These are phyloP conservation scores for Muraenolepis orangiensis DNA, from an alignment of 2,797 vertebrate species.

Conservation along the genomic window DNA sequence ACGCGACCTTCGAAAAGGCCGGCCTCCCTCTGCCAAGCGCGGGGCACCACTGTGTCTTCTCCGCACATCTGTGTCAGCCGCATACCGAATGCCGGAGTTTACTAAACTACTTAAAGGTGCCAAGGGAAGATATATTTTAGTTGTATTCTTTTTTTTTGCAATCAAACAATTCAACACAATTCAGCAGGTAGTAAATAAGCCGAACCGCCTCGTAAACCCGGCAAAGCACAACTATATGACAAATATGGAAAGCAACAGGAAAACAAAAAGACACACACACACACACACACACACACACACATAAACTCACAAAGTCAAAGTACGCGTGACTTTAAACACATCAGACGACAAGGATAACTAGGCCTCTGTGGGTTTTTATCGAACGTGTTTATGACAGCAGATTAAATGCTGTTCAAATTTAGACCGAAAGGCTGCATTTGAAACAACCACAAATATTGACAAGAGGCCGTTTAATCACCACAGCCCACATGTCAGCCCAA, in stretches of 20 bases:
- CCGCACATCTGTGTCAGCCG: conserved; percentile 8
- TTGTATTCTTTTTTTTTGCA: not conserved
- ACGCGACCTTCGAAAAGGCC: conserved; percentile 25
- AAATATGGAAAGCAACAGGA: not conserved
- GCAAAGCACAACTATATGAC: not conserved
- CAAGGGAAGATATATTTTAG: not conserved
- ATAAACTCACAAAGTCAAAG: conserved; percentile 13
- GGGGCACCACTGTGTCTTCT: not conserved
- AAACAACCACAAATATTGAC: not conserved
- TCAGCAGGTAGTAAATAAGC: not conserved
- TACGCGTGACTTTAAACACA: conserved; percentile 11
- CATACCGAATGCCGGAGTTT: conserved; percentile 1
- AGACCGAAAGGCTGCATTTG: not conserved
- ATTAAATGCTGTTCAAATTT: conserved; percentile 16
- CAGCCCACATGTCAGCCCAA: not conserved
- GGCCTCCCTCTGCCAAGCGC: conserved; percentile 14
- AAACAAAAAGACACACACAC: not conserved
- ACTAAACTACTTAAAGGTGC: not conserved
- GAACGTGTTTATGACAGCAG: conserved; percentile 18
- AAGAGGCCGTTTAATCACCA: not conserved
- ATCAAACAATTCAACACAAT: not conserved
- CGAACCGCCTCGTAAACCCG: not conserved
- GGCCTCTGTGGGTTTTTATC: conserved; percentile 12
- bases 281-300: not conserved
- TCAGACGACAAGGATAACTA: conserved; percentile 28